Percentiles rank a stretch among this genome's conserved stretches.
These are phyloP conservation scores for Lithophane ornitopus DNA, from an alignment of 2,888 invertebrate genomes.

Conservation along the genomic window DNA sequence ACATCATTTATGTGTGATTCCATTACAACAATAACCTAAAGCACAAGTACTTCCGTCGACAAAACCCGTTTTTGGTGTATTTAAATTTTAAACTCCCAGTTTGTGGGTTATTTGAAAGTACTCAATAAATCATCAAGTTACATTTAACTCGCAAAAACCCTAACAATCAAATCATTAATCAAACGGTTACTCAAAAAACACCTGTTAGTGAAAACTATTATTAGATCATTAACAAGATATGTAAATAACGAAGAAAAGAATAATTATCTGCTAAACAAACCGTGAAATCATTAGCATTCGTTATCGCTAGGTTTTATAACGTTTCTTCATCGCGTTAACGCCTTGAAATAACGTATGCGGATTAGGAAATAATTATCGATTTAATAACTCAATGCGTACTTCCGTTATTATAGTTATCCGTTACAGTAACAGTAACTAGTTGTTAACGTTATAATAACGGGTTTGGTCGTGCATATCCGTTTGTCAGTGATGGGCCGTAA, in stretches of 20 bases:
- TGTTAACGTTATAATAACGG: slow-evolving; percentile 33
- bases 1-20: background rate
- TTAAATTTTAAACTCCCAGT: background rate
- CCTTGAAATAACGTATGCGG: slow-evolving; percentile 53
- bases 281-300: slow-evolving; percentile 52
- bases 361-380: slow-evolving; percentile 58
- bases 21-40: background rate
- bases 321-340: slow-evolving; percentile 42
- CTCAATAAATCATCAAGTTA: background rate
- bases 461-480: background rate
- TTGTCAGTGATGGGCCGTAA: background rate
- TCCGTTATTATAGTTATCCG: slow-evolving; percentile 59
- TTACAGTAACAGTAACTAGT: slow-evolving; percentile 41
- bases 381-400: slow-evolving; percentile 45
- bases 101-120: background rate
- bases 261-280: slow-evolving; percentile 32
- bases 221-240: slow-evolving; percentile 18
- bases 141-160: background rate
- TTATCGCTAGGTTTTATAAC: slow-evolving; percentile 30
- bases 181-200: background rate
- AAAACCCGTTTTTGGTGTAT: background rate
- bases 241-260: slow-evolving; percentile 27
- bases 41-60: no score
- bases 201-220: slow-evolving; percentile 9
- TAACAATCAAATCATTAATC: background rate